These are phyloP conservation scores for Macrosoma leucophasiata DNA, from an alignment of 2,888 invertebrate species.

Conservation along the genomic window DNA sequence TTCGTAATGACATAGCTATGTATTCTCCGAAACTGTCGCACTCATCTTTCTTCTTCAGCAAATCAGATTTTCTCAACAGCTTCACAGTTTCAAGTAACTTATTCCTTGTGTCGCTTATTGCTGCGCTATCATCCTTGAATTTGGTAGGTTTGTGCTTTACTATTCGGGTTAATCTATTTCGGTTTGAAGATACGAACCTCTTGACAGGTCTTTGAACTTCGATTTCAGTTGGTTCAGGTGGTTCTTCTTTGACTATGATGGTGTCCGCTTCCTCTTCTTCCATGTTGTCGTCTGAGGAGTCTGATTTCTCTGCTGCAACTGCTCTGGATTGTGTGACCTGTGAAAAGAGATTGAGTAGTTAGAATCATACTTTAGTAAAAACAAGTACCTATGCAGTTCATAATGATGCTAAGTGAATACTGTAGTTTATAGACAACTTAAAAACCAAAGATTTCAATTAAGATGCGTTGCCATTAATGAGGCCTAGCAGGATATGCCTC, in stretches of 20 bases:
- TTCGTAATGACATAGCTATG: conserved; percentile 58
- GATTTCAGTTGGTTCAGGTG: conserved; percentile 20
- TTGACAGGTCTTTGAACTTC: conserved; percentile 24
- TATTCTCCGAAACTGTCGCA: conserved; percentile 66
- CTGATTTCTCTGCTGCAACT: conserved; percentile 6
- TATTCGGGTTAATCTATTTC: conserved; percentile 18
- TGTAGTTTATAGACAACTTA: too few species aligned
- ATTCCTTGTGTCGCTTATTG: conserved; percentile 1
- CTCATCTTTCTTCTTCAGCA: conserved; percentile 53
- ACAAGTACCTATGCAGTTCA: too few species aligned
- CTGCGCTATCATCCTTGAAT: not conserved
- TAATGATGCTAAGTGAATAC: too few species aligned
- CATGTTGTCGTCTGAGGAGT: conserved; percentile 21
- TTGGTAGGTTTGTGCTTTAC: too few species aligned
- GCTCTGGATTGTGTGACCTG: conserved; percentile 4
- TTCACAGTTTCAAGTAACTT: conserved; percentile 41
- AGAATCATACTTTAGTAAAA: too few species aligned
- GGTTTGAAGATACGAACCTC: conserved; percentile 22
- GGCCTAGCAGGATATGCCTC: too few species aligned
- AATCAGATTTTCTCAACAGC: conserved; percentile 31
- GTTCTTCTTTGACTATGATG: conserved; percentile 42
- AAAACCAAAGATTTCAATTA: too few species aligned
- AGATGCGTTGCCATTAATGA: too few species aligned
- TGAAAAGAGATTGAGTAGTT: too few species aligned
- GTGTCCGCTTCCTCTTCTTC: conserved; percentile 28